Conservation (phyloP, 2,113 vertebrate genomes). For the Sardina pilchardus region DNA sequence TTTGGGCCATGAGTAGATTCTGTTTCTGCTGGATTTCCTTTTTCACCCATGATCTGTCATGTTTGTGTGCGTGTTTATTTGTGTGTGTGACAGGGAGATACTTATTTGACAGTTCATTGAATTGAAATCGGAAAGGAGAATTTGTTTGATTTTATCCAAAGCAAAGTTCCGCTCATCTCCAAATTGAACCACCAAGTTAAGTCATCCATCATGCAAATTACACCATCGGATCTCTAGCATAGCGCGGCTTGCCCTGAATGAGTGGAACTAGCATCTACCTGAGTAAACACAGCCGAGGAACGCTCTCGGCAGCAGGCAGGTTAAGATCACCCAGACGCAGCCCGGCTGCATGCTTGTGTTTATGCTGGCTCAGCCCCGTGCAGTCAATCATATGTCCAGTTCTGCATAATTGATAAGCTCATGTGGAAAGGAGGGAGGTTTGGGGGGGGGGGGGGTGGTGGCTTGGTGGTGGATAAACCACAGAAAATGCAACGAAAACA, state of each 20-base stretch:
- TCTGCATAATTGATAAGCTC: constrained; percentile 5
- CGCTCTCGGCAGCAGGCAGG: not conserved
- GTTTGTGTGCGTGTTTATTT: not conserved
- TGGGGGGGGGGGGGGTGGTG: not conserved
- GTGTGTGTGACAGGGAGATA: not conserved
- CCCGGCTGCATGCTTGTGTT: not conserved
- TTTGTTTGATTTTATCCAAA: not conserved
- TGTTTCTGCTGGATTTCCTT: not conserved
- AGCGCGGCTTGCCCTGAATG: not conserved
- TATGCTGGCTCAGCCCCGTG: not conserved
- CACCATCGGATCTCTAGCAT: not conserved
- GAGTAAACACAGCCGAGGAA: not conserved
- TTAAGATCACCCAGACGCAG: constrained; percentile 10
- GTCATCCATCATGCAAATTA: not conserved
- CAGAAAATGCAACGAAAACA: constrained; percentile 53
- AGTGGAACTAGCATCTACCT: not conserved
- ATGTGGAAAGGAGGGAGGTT: not conserved
- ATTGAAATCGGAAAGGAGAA: not conserved
- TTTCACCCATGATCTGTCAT: not conserved
- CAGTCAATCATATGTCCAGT: constrained; percentile 13
- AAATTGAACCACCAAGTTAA: not conserved
- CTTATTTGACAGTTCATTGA: not conserved
- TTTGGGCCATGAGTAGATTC: not conserved
- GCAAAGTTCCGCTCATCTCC: not conserved
- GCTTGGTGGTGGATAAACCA: constrained; percentile 44